A percentile compares a stretch with the other conserved stretches of the same genome.
These are phyloP conservation scores for Linurgus olivaceus DNA, from an alignment of 2,797 vertebrate genomes.

Conservation along the genomic window DNA sequence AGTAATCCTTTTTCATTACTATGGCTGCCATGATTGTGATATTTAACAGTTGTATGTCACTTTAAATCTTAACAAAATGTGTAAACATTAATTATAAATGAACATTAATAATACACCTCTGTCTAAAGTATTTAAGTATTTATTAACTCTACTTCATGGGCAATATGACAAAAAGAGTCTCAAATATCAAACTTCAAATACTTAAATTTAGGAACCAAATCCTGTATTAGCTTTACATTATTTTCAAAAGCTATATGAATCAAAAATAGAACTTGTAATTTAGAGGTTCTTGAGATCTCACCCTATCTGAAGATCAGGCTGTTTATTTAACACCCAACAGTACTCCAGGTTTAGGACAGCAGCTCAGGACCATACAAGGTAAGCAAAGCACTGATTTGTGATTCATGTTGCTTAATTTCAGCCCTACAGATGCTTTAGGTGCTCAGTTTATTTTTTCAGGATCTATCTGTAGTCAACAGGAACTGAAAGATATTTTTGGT, in stretches of 20 bases:
- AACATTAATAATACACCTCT: constrained; percentile 51
- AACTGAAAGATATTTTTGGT: neutral
- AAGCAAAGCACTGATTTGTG: neutral
- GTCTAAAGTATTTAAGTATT: constrained; percentile 54
- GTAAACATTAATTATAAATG: constrained; percentile 49
- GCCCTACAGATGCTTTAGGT: neutral
- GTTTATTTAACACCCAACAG: neutral
- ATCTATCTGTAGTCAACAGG: neutral
- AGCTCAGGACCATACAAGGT: neutral
- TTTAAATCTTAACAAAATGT: constrained; percentile 39
- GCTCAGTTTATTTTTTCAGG: neutral
- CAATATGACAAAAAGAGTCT: neutral
- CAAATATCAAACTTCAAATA: constrained; percentile 14
- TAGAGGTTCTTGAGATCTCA: neutral
- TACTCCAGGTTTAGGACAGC: neutral
- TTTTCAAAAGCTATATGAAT: neutral
- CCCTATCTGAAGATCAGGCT: neutral
- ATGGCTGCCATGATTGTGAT: neutral
- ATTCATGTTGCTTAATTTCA: neutral
- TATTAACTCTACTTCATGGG: constrained; percentile 2
- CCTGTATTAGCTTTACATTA: neutral
- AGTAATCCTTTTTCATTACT: neutral
- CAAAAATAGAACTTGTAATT: neutral
- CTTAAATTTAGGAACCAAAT: neutral
- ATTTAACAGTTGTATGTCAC: constrained; percentile 12